Evolutionary conservation across 2,113 vertebrate species (phyloP), one percentile per base, ranked within the genome.

Genomic region (Lepisosteus oculatus): DNA sequence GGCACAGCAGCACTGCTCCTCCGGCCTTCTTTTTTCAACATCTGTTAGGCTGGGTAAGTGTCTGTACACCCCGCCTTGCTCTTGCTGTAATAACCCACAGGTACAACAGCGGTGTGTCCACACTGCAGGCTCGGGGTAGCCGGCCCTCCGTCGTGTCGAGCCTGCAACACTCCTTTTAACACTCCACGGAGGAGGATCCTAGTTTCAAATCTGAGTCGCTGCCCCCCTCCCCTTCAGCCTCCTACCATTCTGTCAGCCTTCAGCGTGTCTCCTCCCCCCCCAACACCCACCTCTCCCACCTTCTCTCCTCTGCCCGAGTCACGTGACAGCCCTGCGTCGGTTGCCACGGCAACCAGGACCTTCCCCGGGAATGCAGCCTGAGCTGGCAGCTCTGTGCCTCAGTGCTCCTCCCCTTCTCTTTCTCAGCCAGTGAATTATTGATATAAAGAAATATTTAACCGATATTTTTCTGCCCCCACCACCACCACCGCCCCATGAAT

Each of bases 391-490:
- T 43, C 73, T 74, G 65, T 80, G 72, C 81, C 74, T 71, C 14
- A 12, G 55, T 61, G 51, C 72, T 47, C 75, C 70, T 81, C 72
- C 73, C 74, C 70, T 71, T 73, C 63, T 55, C 73, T 77, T 72
- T 77, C 74, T 80, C 80, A 81, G 77, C 70, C 79, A 73, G 75
- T 91, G 72, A 88, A 91, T 89, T 87, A 88, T 87, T 83, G 76
- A 87, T 81, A 83, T 80, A 81, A 89, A 91, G 66, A 90, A 91
- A 92, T 90, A 91, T 92, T 87, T 85, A 89, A 82, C 72, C 85
- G 85, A 83, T 85, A 84, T 87, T 85, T 80, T 77, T 81, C 76
- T 81, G 83, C 83, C 83, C 85, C 29, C 29, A 29, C 29, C 29
- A 29, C 29, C 29, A 29, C 29, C 29, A 2, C 29, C 29, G 29